Evolutionary conservation across 2,797 vertebrate genomes (phyloP), one percentile per base, ranked within the genome.

Genomic region (Stomatorhinus walkeri): DNA sequence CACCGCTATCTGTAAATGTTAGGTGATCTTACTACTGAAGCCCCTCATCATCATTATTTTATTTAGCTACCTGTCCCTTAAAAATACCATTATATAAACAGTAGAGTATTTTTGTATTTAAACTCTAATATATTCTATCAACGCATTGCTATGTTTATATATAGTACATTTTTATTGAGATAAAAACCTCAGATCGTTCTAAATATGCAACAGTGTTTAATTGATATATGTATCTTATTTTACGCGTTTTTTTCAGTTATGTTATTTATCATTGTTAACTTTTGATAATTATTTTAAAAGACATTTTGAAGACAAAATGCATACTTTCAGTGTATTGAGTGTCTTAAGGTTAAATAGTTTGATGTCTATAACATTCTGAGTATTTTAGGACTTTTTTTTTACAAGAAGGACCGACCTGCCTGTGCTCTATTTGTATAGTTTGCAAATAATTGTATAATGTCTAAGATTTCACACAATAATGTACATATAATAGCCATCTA

Each of bases 71-170:
- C 16, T 51, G 16, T 87, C 19, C 32, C 52, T 59, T 56, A 19
- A 56, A 56, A 43, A 83, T 49, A 48, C 40, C 93, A 90, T 91
- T 94, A 93, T 94, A 90, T 90, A 79, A 59, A 81, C 90, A 61
- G 88, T 54, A 85, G 94, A 85, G 9, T 85, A 89, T 89, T 89
- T 89, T 89, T 89, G 93, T 96, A 94, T 95, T 92, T 90, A 96
- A 95, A 93, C 79, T 24, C 16, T 89, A 88, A 88, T 88, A 85
- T 89, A 89, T 89, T 89, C 85, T 85, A 89, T 89, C 43, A 85
- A 2, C 16, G 10, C 88, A 64, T 61, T 61, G 83, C 10, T 64
- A n/a, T 89, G 19, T 51, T 54, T 46, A 81, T 81, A 22, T 81
- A 81, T 81, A 81, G 6, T 81, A 46, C 76, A 81, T 43, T 88